phyloP scores from a whole-genome alignment of 2,113 vertebrate species.

The Gambusia holbrooki region DNA sequence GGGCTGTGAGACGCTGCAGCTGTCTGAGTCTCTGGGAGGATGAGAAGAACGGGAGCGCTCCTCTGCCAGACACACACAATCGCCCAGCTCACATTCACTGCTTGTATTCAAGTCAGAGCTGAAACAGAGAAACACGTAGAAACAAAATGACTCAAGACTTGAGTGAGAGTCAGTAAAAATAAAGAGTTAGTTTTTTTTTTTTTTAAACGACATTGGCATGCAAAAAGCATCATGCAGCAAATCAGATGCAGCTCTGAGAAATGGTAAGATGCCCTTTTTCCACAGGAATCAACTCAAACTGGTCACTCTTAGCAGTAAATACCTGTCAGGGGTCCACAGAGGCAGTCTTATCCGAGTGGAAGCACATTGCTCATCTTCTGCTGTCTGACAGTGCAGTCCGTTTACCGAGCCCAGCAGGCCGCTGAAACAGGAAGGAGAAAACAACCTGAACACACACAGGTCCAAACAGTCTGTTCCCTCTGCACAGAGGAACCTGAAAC shows the following conservation, averaged over 20 bases:
- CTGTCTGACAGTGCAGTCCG: slow-evolving; percentile 4
- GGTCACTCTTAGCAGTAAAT: slow-evolving; percentile 26
- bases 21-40: slow-evolving; percentile 25
- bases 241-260: neutral
- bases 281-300: neutral
- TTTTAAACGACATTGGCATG: too few relatives aligned
- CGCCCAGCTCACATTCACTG: slow-evolving; percentile 48
- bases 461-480: slow-evolving; percentile 33
- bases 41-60: slow-evolving; percentile 52
- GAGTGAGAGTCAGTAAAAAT: neutral
- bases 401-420: slow-evolving; percentile 29
- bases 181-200: neutral
- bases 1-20: slow-evolving; percentile 20
- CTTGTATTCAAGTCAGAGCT: slow-evolving; percentile 24
- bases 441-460: slow-evolving; percentile 27
- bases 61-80: slow-evolving; percentile 51
- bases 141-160: neutral
- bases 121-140: slow-evolving; percentile 15
- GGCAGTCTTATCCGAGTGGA: too few relatives aligned
- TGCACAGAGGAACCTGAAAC: slow-evolving; percentile 65
- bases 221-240: neutral
- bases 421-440: slow-evolving; percentile 48
- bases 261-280: neutral
- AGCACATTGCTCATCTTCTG: slow-evolving; percentile 30
- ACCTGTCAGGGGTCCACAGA: slow-evolving; percentile 61